phyloP scores from a whole-genome alignment of 2,888 invertebrate species.

The Ferrisia virgata region DNA sequence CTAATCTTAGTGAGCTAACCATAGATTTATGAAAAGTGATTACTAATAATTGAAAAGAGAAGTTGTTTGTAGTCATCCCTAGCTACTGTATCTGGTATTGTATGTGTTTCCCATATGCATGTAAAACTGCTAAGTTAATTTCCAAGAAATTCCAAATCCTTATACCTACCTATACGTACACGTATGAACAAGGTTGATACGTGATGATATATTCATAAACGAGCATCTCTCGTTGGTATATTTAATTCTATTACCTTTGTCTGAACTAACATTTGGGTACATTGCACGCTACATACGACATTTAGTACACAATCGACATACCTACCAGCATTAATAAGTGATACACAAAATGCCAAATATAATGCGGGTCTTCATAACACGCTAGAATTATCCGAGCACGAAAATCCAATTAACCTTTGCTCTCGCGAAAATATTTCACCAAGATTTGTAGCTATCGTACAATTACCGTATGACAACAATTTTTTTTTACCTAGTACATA shows the following conservation, averaged over 20 bases:
- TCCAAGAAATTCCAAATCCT: not conserved
- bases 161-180: too few relatives aligned
- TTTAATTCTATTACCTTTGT: not conserved
- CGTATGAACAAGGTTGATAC: not conserved
- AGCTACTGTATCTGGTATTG: too few relatives aligned
- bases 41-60: too few relatives aligned
- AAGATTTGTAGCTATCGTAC: not conserved
- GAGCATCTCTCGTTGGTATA: not conserved
- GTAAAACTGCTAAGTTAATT: not conserved
- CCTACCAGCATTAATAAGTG: not conserved
- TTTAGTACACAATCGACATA: constrained; percentile 1
- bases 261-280: not conserved
- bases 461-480: not conserved
- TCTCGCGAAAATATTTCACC: not conserved
- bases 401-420: constrained; percentile 5
- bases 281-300: not conserved
- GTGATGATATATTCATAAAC: not conserved
- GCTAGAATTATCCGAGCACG: not conserved
- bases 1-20: too few relatives aligned
- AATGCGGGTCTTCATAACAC: not conserved
- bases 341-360: not conserved
- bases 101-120: not conserved
- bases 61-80: too few relatives aligned
- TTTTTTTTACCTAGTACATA: not conserved
- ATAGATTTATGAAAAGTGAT: too few relatives aligned